Base-by-base conservation (phyloP, 53 echinoderm and acorn worm genomes). In the Temnopleurus reevesii region DNA sequence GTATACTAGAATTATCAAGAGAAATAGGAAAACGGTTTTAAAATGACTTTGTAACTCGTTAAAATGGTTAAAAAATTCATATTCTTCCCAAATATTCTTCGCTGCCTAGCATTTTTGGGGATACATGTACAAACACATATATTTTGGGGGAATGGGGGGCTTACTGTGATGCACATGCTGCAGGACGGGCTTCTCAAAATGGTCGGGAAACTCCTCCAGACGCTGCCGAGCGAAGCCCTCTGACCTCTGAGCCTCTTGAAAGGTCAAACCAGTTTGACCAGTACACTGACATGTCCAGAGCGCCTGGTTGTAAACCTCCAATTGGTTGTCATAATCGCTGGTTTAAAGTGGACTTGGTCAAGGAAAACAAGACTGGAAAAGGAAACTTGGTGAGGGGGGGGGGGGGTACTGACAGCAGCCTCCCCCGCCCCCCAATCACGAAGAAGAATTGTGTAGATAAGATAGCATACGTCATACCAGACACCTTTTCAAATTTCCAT, bases 271-370 rank as follows among this genome's bases (percentile, higher is more conserved):
- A 30, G 94, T 82, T 53, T 84, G 89, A 6, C 97, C 97, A n/a
- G 94, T 97, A 34, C 95, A 95, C 47, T 94, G 95, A 60, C 97
- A 97, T 2, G 95, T 95, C 97, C 97, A 97, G 17, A 95, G 92
- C 3, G 92, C 91, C 89, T 95, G 91, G 1, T 89, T 89, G 77
- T 97, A 97, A 5, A 95, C 81, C 29, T 92, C 92, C 44, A 97
- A 46, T 46, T 93, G 95, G 81, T 91, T 91, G 28, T 91, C 92
- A 90, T 97, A 97, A 53, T 97, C 95, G 51, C 97, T 97, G 91
- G 33, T 28, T 2, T 4, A 13, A 7, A 46, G 71, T 49, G 49
- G 49, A 15, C 27, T 7, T 59, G 49, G 80, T 80, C 36, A 80
- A 80, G 80, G 53, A 18, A 38, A 8, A 71, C 13, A 21, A 18